These are phyloP conservation scores for Lucilia sericata DNA, from an alignment of 1,140 invertebrate genomes.

Conservation along the genomic window DNA sequence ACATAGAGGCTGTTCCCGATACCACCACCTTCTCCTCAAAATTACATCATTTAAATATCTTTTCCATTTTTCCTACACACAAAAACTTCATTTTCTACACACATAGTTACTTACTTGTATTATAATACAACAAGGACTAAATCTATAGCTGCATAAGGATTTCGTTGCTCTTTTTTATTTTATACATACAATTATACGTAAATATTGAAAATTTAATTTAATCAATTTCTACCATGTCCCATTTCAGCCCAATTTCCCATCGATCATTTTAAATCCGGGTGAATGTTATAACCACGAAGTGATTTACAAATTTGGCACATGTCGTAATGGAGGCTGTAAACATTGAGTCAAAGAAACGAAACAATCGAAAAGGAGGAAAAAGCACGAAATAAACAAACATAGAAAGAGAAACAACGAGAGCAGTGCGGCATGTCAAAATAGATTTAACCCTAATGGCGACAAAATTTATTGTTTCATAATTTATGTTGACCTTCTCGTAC, in stretches of 20 bases:
- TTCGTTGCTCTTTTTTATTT: not conserved
- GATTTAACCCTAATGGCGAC: not conserved
- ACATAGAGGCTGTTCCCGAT: not conserved
- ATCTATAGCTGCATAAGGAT: no score
- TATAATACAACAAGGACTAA: not conserved
- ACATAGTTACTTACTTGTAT: no score
- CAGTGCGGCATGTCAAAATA: not conserved
- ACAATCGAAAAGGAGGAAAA: not conserved
- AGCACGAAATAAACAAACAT: not conserved
- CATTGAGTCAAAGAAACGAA: not conserved
- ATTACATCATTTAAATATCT: not conserved
- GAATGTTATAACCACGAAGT: constrained; percentile 76
- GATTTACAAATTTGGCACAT: constrained; percentile 71
- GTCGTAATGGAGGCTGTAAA: constrained; percentile 33
- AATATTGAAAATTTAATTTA: constrained; percentile 4
- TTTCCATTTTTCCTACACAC: not conserved
- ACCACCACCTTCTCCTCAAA: not conserved
- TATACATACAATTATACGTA: not conserved
- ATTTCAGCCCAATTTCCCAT: constrained; percentile 79
- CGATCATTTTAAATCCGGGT: constrained; percentile 78
- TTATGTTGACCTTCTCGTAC: not conserved
- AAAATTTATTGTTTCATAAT: not conserved
- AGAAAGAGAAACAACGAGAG: not conserved
- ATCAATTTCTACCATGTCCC: constrained; percentile 25
- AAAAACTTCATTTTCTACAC: no score